These are phyloP conservation scores for Cephus sareptanus DNA, from an alignment of 2,888 invertebrate genomes.

Conservation along the genomic window DNA sequence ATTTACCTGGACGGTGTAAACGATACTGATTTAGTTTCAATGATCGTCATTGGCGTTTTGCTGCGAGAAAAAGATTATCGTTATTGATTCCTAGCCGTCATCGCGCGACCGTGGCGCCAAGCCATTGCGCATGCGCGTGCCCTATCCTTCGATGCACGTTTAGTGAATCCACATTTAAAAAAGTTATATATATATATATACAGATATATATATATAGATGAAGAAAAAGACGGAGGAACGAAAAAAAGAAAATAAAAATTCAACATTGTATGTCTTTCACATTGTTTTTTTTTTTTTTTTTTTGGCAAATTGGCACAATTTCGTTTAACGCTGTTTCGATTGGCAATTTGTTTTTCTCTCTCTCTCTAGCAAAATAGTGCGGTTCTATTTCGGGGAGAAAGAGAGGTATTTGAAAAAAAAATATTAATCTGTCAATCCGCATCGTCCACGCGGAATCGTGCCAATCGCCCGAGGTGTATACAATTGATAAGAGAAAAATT, in stretches of 20 bases:
- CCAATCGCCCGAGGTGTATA: background rate
- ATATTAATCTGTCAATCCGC: constrained; percentile 18
- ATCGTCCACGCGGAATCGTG: constrained; percentile 19
- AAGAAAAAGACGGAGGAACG: background rate
- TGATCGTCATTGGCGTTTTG: background rate
- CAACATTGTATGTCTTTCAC: background rate
- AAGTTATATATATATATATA: too few relatives aligned
- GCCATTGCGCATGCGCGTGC: background rate
- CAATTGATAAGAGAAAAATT: background rate
- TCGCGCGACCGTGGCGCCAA: background rate
- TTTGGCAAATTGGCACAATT: background rate
- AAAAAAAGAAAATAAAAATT: background rate
- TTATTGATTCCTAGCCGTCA: constrained; percentile 14
- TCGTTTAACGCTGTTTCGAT: constrained; percentile 6
- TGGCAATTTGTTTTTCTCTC: constrained; percentile 25
- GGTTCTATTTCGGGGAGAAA: constrained; percentile 39
- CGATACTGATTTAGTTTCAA: background rate
- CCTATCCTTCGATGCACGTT: background rate
- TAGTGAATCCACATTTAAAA: background rate
- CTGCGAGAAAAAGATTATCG: constrained; percentile 3
- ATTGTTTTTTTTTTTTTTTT: background rate
- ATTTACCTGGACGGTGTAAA: background rate
- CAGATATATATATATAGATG: too few relatives aligned
- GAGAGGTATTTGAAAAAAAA: constrained; percentile 13
- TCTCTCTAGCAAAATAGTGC: constrained; percentile 36